Conservation (phyloP, 2,888 invertebrate genomes). For the Ectemnius lituratus region DNA sequence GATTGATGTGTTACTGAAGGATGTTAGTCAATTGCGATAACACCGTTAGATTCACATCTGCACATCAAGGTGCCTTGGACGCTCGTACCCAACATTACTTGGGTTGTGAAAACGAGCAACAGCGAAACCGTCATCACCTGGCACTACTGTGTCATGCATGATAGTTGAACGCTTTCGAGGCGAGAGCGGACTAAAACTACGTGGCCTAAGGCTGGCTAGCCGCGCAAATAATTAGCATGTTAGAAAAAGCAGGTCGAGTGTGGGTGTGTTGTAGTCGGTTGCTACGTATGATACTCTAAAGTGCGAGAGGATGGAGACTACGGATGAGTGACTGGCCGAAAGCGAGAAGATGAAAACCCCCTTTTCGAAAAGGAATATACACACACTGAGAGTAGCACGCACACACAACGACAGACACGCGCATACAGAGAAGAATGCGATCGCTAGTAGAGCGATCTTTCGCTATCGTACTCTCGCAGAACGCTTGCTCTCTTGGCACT, state of each 20-base stretch:
- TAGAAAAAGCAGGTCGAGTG: constrained; percentile 40
- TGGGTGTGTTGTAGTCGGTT: constrained; percentile 9
- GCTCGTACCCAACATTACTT: no score
- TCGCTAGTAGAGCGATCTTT: background rate
- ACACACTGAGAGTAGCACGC: constrained; percentile 2
- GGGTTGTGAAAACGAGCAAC: constrained; percentile 20
- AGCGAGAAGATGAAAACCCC: background rate
- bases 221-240: constrained; percentile 29
- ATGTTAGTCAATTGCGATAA: no score
- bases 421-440: background rate
- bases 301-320: constrained; percentile 26
- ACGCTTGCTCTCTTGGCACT: constrained; percentile 6
- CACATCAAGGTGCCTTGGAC: no score
- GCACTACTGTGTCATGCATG: constrained; percentile 15
- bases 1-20: no score
- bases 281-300: constrained; percentile 22
- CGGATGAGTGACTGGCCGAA: constrained; percentile 3
- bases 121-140: constrained; percentile 14
- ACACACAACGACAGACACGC: background rate
- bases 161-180: constrained; percentile 28
- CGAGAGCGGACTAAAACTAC: constrained; percentile 18
- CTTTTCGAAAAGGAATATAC: background rate
- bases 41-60: no score
- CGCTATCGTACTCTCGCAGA: background rate
- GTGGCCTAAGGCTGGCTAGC: constrained; percentile 15